Base-by-base conservation (phyloP, 2,113 vertebrate species). In the Tinamus guttatus region DNA sequence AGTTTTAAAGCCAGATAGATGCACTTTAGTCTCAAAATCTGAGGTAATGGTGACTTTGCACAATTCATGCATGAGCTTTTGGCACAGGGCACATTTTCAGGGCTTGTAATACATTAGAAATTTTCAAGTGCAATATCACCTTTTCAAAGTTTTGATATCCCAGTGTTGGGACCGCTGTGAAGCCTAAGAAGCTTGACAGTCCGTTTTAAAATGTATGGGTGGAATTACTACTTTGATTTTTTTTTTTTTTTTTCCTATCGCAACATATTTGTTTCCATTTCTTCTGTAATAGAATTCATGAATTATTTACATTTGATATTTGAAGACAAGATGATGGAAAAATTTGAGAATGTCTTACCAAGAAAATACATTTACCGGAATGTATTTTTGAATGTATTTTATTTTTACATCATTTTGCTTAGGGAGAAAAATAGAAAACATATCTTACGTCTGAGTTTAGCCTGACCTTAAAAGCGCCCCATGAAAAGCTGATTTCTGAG, bases 221-320 rank as follows among this genome's bases (percentile, higher is more conserved):
- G 38, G 56, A 91, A 93, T 86, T 91, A 83, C 51, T 65, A 68
- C 56, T 78, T 38, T 69, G 41, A 54, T 71, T 43, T n/a, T 67
- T 71, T 60, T 85, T 9, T n/a, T n/a, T 62, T 71, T 54, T 85
- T 9, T 41, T 41, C 28, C 22, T 45, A 19, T 83, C 91, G 81
- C 18, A 81, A 87, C 45, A 17, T 91, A 43, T 64, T 81, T 91
- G 76, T 95, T 95, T 94, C 82, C 49, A 85, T 93, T 95, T 90
- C 34, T 83, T 89, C 68, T 88, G 0, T 78, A 81, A 73, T 45
- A 90, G 65, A 73, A 73, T 24, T 81, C 41, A 92, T 90, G 14
- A 96, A 94, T 95, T 96, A 88, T 95, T 95, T 91, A 93, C 28
- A 13, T 69, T 49, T 87, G 68, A 22, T 94, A 58, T 88, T 88